Base-by-base conservation (phyloP, 2,113 vertebrate species). In the Otus sunia region DNA sequence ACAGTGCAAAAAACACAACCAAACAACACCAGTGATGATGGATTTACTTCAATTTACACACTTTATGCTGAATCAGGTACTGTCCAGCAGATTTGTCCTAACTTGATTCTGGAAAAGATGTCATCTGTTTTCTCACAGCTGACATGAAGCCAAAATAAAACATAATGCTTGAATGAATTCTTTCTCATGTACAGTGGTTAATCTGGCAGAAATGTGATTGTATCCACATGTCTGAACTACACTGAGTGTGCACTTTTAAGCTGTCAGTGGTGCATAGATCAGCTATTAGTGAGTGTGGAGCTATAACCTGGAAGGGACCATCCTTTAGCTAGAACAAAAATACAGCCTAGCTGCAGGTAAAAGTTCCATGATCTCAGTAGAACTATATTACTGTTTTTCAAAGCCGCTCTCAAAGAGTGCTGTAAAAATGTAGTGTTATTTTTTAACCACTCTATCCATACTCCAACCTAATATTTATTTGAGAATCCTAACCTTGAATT, bases 401-500 rank as follows among this genome's bases (percentile, higher is more conserved):
- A 90, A 90, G 72, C 15, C 29, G 47, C n/a, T 92, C 63, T 93
- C 78, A 80, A 73, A 86, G 39, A 85, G 3, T 53, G 53, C 41
- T 90, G 45, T 88, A 88, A 93, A 96, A 94, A 39, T 32, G 23
- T 53, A 69, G 41, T 69, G 41, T 34, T 86, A 18, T 41, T 77
- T 95, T 94, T 96, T 85, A 88, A 73, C 62, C 53, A 69, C 81
- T 94, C 66, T 55, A n/a, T 82, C 41, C 36, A 15, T 86, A 58
- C 85, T 69, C 49, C 26, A 47, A 34, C 34, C 45, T 86, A 82
- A 69, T 14, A 73, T 83, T 92, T 92, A 83, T 83, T 85, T 93
- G 71, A 93, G 71, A 93, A 88, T 82, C 21, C 43, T 91, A 92
- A 94, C 66, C 74, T 79, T 90, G 90, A 91, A 82, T 23, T 90